phyloP scores from a whole-genome alignment of 1,140 invertebrate genomes.

The Adelges cooleyi region DNA sequence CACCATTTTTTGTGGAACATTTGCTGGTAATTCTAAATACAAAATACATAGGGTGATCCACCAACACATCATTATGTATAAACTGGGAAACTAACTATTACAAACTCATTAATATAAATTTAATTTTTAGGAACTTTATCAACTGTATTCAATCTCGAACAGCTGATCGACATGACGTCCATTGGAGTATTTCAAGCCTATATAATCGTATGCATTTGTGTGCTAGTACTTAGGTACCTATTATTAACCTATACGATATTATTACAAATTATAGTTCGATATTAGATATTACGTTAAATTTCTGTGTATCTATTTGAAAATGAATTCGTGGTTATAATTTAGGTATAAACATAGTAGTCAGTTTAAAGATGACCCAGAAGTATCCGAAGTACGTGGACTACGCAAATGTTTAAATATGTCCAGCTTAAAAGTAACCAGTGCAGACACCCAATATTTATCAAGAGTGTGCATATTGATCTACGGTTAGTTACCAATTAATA shows the following conservation, averaged over 20 bases:
- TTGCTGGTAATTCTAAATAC: conserved; percentile 33
- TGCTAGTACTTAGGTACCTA: conserved; percentile 64
- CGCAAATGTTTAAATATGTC: neutral
- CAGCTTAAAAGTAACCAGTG: neutral
- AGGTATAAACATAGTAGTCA: neutral
- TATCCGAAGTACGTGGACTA: neutral
- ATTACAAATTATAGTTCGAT: neutral
- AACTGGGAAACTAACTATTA: neutral
- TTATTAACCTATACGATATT: too few relatives aligned
- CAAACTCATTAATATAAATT: too few relatives aligned
- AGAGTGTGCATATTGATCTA: conserved; percentile 1
- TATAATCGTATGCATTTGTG: conserved; percentile 77
- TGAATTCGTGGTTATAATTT: neutral
- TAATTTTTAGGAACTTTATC: conserved; percentile 61
- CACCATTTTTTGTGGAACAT: conserved; percentile 31
- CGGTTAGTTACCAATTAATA: too few relatives aligned
- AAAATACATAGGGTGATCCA: conserved; percentile 26
- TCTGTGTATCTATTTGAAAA: neutral
- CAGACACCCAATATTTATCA: neutral
- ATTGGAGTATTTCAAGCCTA: conserved; percentile 89
- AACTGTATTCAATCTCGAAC: conserved; percentile 72
- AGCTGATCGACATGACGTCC: conserved; percentile 88
- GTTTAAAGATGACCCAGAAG: neutral
- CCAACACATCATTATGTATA: neutral
- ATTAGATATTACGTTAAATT: neutral